Evolutionary conservation across 2,888 invertebrate genomes (phyloP), one percentile per base, ranked within the genome.

Genomic region (Ophioninae sp.): DNA sequence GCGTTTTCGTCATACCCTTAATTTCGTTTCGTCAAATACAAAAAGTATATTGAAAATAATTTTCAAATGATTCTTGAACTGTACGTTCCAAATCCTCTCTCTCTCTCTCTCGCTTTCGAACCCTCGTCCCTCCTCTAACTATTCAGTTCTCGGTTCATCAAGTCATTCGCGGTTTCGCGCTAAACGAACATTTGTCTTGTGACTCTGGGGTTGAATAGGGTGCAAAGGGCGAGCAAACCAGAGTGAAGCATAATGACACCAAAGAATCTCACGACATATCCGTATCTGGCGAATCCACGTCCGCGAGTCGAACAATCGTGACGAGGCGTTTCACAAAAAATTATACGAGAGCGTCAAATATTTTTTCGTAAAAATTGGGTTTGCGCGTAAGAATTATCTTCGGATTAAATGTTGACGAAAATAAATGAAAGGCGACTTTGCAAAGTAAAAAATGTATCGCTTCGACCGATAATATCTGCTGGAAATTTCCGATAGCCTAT

Each of bases 141-240:
- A 82, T 64, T 78, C 59, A 30, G 41, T 65, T 71, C 74, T 59
- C 58, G 39, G 71, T 72, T 64, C 23, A 71, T 64, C 64, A 20
- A 37, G 71, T 64, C 71, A 72, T 63, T 82, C 22, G 41, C 56
- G 67, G n/a, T 76, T 58, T 79, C 74, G 44, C 79, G 22, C 67
- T 83, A 81, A 87, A 86, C 82, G 85, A 85, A 86, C 84, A 79
- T 83, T 85, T 86, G 79, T 79, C 58, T 65, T 81, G 78, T 23
- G 79, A 85, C 85, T 86, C 86, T 84, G 81, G 80, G 73, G 71
- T 63, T 30, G 69, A 69, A 39, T 30, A 10, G 51, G 51, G 17
- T 51, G 51, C 3, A 17, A 5, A 51, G 51, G 17, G 51, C 51
- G 51, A 51, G 44, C 13, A n/a, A 2, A 10, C 30, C 17, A 63